These are phyloP conservation scores for Cyrtorhinus lividipennis DNA, from an alignment of 1,140 invertebrate species.

Conservation along the genomic window DNA sequence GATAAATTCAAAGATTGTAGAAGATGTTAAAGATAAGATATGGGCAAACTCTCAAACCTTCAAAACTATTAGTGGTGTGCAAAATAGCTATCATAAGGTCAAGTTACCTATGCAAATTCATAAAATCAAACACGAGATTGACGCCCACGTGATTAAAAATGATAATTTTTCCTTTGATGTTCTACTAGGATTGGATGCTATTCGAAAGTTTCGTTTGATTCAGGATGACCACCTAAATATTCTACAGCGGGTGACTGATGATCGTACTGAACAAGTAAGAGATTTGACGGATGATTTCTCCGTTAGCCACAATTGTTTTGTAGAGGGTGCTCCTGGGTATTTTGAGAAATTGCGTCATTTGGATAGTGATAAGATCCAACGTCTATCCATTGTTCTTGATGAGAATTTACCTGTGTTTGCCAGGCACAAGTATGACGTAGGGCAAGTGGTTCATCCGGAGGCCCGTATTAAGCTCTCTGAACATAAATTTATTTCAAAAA, in stretches of 20 bases:
- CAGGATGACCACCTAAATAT: slow-evolving; percentile 22
- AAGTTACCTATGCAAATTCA: slow-evolving; percentile 22
- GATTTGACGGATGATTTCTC: neutral
- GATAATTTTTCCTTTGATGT: slow-evolving; percentile 21
- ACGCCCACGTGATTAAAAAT: slow-evolving; percentile 21
- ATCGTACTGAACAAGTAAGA: neutral
- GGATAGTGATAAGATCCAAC: slow-evolving; percentile 15
- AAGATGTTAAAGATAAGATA: slow-evolving; percentile 11
- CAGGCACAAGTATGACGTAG: slow-evolving; percentile 29
- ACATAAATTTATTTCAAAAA: slow-evolving; percentile 22
- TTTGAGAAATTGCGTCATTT: neutral
- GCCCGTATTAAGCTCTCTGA: slow-evolving; percentile 26
- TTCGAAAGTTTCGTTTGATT: slow-evolving; percentile 19
- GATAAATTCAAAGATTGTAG: neutral
- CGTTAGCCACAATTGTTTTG: neutral
- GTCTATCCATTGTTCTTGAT: slow-evolving; percentile 24
- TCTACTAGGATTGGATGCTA: slow-evolving; percentile 21
- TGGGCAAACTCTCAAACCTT: slow-evolving; percentile 19
- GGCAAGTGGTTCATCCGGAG: slow-evolving; percentile 23
- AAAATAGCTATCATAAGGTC: slow-evolving; percentile 20
- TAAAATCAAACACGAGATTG: slow-evolving; percentile 19
- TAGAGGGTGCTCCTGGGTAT: neutral
- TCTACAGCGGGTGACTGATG: neutral
- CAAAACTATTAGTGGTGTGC: slow-evolving; percentile 26
- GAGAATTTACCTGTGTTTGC: slow-evolving; percentile 24